Evolutionary conservation across 2,888 invertebrate species (phyloP), one percentile per base, ranked within the genome.

Genomic region (Polia nebulosa): DNA sequence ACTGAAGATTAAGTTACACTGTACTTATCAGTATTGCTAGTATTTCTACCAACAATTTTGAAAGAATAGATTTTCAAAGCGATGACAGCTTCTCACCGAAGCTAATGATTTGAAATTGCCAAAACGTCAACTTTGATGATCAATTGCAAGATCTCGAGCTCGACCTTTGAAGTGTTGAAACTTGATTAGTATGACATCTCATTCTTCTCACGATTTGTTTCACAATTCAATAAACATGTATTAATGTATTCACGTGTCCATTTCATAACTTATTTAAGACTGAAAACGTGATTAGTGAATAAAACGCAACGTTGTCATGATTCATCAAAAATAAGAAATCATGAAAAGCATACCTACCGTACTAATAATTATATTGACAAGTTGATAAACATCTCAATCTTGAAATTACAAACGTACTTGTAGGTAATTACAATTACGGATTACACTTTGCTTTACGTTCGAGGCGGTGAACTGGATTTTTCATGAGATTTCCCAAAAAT

Each of bases 171-270:
- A 11, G 45, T 78, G 75, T 61, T 55, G 74, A 58, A 73, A 76
- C 25, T 66, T 76, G 67, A 76, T 78, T 73, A 58, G 20, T 58
- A 51, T 78, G 79, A 78, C 74, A 76, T 78, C 45, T 73, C 32
- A 53, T 72, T 78, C 57, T 78, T 34, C 22, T 53, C 79, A 76
- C 74, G 79, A 73, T 34, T 66, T 49, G 9, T 78, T 73, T 45
- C 57, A 22, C 47, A 61, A 78, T 58, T 45, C 4, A 29, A 68
- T 47, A 25, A 7, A 17, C n/a, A 27, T 3, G 8, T 51, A 29
- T 20, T 11, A 4, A 36, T 25, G 3, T 27, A n/a, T 25, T 29
- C 15, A 39, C 20, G 17, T 20, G n/a, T 32, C n/a, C 0, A 11
- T 44, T 44, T 52, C 25, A 44, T 20, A 34, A 60, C 34, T 8